Evolutionary conservation across 1,140 invertebrate species (phyloP).

Genomic region (Heliconius himera): DNA sequence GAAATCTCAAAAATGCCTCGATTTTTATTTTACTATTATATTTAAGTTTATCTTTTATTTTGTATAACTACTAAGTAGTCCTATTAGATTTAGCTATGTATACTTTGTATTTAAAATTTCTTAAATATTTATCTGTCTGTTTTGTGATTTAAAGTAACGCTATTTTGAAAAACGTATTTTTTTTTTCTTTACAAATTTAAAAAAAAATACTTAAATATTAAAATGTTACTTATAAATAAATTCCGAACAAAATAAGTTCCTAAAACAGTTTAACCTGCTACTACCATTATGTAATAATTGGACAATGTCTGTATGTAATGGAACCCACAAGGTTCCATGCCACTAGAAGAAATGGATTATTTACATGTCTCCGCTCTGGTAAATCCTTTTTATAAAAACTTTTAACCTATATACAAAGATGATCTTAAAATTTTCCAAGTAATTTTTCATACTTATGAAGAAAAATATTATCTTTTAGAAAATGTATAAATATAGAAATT

Average conservation of each 20-base stretch:
- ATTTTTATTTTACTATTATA: background rate
- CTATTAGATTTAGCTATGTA: background rate
- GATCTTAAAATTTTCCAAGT: no score
- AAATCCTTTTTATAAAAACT: background rate
- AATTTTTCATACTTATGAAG: no score
- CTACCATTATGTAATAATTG: no score
- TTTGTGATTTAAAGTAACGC: background rate
- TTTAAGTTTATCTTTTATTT: background rate
- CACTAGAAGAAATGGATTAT: no score
- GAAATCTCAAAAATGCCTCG: conserved; percentile 7
- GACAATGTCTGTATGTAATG: no score
- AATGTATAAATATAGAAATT: no score
- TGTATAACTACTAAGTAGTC: background rate
- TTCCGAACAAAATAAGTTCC: background rate
- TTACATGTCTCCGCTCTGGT: no score
- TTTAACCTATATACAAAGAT: no score
- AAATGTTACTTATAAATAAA: background rate
- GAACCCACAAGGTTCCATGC: no score
- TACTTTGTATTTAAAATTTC: background rate
- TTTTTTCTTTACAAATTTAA: no score
- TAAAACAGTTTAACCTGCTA: background rate
- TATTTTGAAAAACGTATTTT: background rate
- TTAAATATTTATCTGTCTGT: background rate
- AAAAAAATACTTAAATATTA: background rate
- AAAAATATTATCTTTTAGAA: no score